Evolutionary conservation across 2,888 invertebrate genomes (phyloP).

Genomic region (Brachylomia viminalis): DNA sequence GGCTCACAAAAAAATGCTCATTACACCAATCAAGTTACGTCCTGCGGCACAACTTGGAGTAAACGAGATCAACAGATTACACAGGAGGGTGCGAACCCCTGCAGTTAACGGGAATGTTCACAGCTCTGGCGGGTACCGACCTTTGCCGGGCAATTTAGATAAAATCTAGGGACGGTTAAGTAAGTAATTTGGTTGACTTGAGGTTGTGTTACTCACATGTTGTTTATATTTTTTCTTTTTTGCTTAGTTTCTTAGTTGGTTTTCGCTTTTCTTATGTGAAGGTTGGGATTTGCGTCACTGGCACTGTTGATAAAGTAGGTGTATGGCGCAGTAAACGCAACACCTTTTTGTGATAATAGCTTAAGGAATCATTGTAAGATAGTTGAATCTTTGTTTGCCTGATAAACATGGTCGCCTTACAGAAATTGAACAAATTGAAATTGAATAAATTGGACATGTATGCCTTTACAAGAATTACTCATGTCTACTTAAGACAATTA

Average conservation of each 20-base stretch:
- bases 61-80: constrained; percentile 13
- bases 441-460: not conserved
- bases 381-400: too few species aligned
- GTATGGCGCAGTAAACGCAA: too few species aligned
- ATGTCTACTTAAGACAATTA: too few species aligned
- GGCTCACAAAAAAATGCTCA: not conserved
- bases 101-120: constrained; percentile 21
- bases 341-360: too few species aligned
- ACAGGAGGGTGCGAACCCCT: not conserved
- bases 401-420: not conserved
- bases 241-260: not conserved
- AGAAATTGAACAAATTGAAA: not conserved
- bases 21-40: constrained; percentile 2
- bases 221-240: not conserved
- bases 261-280: not conserved
- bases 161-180: constrained; percentile 8
- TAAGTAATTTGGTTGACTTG: not conserved
- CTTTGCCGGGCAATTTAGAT: constrained; percentile 28
- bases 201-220: constrained; percentile 2
- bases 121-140: not conserved
- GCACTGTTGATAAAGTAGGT: too few species aligned
- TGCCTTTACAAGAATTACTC: not conserved
- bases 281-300: not conserved
- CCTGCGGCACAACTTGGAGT: constrained; percentile 25
- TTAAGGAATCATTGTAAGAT: too few species aligned